Evolutionary conservation across 2,888 invertebrate species (phyloP).

Genomic region (Quadroppia sp.): DNA sequence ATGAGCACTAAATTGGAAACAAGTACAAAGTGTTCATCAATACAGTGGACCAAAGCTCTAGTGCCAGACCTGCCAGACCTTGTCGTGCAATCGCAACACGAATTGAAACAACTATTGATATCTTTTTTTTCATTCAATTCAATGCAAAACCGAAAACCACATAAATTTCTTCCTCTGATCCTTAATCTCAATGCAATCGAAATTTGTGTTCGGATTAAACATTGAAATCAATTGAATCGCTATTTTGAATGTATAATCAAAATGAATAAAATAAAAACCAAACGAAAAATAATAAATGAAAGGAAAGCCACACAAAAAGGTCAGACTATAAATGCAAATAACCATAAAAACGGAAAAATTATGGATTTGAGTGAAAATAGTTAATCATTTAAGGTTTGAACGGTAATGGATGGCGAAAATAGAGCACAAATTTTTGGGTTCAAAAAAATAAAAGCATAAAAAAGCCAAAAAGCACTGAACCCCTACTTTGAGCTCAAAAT

Average conservation of each 20-base stretch:
- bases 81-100: background rate
- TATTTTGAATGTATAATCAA: slow-evolving; percentile 6
- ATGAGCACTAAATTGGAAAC: slow-evolving; percentile 29
- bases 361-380: background rate
- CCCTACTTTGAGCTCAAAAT: background rate
- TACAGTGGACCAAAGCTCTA: background rate
- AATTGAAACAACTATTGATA: background rate
- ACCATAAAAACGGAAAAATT: background rate
- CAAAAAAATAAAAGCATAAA: background rate
- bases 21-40: slow-evolving; percentile 28
- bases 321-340: slow-evolving; percentile 6
- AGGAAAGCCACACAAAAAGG: background rate
- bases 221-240: slow-evolving; percentile 17
- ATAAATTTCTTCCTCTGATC: background rate
- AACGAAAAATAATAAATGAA: background rate
- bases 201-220: slow-evolving; percentile 10
- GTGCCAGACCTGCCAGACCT: background rate
- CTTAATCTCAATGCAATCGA: slow-evolving; percentile 27
- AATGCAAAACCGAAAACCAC: slow-evolving; percentile 6
- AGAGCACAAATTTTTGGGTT: slow-evolving; percentile 7
- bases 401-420: background rate
- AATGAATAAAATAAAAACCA: slow-evolving; percentile 27
- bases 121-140: slow-evolving; percentile 20
- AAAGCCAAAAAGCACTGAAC: background rate
- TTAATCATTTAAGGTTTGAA: slow-evolving; percentile 19